phyloP scores from a whole-genome alignment of 2,797 vertebrate genomes.

The Anguilla pacifica region DNA sequence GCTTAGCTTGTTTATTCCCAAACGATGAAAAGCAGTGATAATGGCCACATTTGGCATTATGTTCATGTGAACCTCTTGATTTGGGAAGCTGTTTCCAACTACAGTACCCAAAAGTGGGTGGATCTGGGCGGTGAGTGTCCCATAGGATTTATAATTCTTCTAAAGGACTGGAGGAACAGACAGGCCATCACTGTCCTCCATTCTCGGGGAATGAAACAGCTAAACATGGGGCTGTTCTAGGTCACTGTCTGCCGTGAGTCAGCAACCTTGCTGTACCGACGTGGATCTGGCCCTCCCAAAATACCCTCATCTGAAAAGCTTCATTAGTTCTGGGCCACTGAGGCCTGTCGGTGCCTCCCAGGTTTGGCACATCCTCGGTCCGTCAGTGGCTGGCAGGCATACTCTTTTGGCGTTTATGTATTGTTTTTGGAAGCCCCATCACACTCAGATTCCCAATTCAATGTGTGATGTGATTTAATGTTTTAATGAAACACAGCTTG shows the following conservation, averaged over 20 bases:
- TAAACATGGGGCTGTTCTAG: conserved; percentile 3
- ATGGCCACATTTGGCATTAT: conserved; percentile 3
- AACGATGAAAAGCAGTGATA: neutral
- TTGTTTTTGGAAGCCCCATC: conserved; percentile 51
- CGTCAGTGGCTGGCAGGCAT: conserved; percentile 59
- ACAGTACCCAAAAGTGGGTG: conserved; percentile 1
- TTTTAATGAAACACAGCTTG: conserved; percentile 55
- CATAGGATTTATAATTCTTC: neutral
- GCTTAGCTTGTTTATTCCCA: neutral
- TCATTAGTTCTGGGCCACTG: conserved; percentile 65
- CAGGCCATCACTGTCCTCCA: neutral
- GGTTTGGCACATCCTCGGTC: conserved; percentile 61
- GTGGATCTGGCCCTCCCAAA: conserved; percentile 47
- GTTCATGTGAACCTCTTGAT: conserved; percentile 7
- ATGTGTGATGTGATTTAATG: conserved; percentile 52
- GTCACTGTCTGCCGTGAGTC: neutral
- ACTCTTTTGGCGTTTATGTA: conserved; percentile 45
- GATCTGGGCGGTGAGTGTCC: neutral
- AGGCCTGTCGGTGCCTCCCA: conserved; percentile 60
- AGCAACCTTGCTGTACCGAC: neutral
- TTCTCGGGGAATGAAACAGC: neutral
- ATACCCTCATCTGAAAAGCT: conserved; percentile 48
- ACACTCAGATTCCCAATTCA: conserved; percentile 35
- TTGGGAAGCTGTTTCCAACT: conserved; percentile 9
- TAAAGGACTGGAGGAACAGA: neutral